Evolutionary conservation across 2,113 vertebrate genomes (phyloP), one percentile per base, ranked within the genome.

Genomic region (Pachypanchax playfairii): DNA sequence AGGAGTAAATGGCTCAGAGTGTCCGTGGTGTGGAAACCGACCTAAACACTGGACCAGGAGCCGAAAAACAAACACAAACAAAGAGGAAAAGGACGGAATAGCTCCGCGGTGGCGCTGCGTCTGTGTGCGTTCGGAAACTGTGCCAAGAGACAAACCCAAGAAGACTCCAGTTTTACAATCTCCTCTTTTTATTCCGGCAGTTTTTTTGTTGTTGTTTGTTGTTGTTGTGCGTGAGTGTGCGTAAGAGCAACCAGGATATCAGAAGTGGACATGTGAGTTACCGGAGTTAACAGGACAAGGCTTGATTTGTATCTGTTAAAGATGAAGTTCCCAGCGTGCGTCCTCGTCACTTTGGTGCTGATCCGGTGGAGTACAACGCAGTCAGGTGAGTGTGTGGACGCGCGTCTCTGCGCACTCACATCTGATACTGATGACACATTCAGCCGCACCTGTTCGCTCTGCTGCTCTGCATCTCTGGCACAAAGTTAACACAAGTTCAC

Each of bases 301-400:
- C 56, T 49, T 50, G 53, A 29, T 24, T 3, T 44, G 21, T 20
- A 21, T 52, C 7, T 52, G 14, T 20, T 22, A 31, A 88, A 88
- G 72, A 92, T 92, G 91, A 90, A 90, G 86, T 90, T 91, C 77
- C 60, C 62, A 41, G 78, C 70, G 13, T 79, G 81, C 70, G 51
- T 87, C 77, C 77, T 90, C 71, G 62, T 87, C 79, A 74, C 89
- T 85, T 75, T 82, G 79, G 64, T 57, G 61, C 20, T 79, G 69
- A 74, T 90, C 73, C 59, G 79, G 54, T 71, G 70, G 54, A 71
- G 86, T 53, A 74, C 85, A 4, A 72, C 90, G 14, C 91, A 92
- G 71, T 90, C 91, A 90, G 91, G 91, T 92, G 82, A 92, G 88
- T 78, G 59, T n/a, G n/a, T n/a, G n/a, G n/a, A n/a, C 33, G 33